phyloP scores from a whole-genome alignment of 2,797 vertebrate species.

The Spizella passerina region DNA sequence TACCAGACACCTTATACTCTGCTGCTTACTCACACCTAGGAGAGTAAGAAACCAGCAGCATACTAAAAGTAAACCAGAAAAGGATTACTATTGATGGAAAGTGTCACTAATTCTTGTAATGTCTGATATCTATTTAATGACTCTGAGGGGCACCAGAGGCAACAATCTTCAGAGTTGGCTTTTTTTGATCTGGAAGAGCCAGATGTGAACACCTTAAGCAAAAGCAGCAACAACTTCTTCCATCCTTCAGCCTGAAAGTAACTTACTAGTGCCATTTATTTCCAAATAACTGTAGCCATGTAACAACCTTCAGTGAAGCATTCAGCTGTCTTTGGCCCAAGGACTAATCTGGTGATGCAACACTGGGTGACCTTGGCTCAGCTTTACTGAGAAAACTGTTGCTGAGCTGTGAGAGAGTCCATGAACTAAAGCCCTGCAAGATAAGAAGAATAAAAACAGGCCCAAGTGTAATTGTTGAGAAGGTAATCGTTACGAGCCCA shows the following conservation, averaged over 20 bases:
- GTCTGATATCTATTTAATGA: not conserved
- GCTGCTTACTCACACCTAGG: not conserved
- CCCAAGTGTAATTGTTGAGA: not conserved
- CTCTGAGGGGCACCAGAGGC: not conserved
- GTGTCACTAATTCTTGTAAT: not conserved
- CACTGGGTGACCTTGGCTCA: conserved; percentile 30
- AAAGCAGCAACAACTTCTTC: not conserved
- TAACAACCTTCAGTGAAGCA: conserved; percentile 22
- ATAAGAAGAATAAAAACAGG: conserved; percentile 3
- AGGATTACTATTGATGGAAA: not conserved
- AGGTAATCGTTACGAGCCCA: not conserved
- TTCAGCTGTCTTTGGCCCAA: not conserved
- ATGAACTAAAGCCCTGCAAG: conserved; percentile 4
- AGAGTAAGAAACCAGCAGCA: not conserved
- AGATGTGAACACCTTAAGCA: not conserved
- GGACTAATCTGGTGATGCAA: not conserved
- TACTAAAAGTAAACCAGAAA: not conserved
- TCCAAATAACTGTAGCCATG: not conserved
- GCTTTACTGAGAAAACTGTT: not conserved
- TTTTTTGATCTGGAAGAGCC: not conserved
- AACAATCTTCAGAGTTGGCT: not conserved
- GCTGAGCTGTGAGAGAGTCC: not conserved
- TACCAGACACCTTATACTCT: not conserved
- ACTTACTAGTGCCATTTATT: not conserved
- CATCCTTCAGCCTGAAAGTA: not conserved